Conservation (phyloP, 1,140 invertebrate genomes). For the Aphidius gifuensis region DNA sequence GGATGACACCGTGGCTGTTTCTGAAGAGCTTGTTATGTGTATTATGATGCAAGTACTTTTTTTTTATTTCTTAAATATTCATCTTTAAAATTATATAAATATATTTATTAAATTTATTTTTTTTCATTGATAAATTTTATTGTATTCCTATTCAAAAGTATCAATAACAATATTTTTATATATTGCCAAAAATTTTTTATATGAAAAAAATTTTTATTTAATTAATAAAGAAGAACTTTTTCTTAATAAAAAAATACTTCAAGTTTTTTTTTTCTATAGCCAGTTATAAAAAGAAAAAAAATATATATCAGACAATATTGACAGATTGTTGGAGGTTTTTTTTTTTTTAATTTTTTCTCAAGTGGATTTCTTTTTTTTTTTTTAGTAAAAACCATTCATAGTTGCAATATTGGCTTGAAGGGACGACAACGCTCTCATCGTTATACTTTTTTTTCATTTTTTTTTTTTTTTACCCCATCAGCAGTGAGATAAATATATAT, state of each 20-base stretch:
- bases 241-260: too few species aligned
- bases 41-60: conserved; percentile 26
- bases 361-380: background rate
- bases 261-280: too few species aligned
- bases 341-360: background rate
- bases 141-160: too few species aligned
- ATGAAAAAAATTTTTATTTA: too few species aligned
- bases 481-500: background rate
- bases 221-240: too few species aligned
- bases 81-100: too few species aligned
- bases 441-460: background rate
- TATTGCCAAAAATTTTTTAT: too few species aligned
- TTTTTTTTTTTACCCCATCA: conserved; percentile 1
- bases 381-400: background rate
- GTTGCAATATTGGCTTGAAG: background rate
- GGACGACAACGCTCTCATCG: background rate
- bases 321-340: too few species aligned
- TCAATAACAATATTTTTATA: too few species aligned
- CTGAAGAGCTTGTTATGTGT: conserved; percentile 35
- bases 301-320: background rate
- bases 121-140: background rate
- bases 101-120: background rate
- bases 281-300: background rate
- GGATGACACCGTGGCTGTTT: conserved; percentile 22
- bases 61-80: background rate